Evolutionary conservation across 2,113 vertebrate genomes (phyloP), one percentile per base, ranked within the genome.

Genomic region (Melanocharis versteri): DNA sequence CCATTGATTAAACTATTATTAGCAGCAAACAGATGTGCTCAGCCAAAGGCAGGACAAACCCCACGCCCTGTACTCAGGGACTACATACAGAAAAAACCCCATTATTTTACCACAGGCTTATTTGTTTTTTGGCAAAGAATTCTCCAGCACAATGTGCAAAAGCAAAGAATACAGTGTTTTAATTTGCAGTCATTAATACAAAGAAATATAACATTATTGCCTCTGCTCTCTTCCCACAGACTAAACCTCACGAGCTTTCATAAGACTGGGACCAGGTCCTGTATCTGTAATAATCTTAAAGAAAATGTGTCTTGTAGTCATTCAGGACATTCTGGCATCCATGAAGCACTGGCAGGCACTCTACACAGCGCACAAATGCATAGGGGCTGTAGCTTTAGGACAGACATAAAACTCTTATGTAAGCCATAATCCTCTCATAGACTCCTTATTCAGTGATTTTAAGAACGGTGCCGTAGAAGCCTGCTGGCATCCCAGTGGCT

Each of bases 371-470:
- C 44, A 71, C 57, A 75, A n/a, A 94, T 2, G 6, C 65, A 75
- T 4, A 50, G 56, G 47, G 28, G 69, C 64, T 81, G 81, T 48
- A 77, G 92, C 92, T 90, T 77, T 78, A 69, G 93, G 69, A 39
- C 48, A 78, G 94, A 81, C 80, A 96, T 95, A 97, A 96, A 96
- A 94, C 90, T 79, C 84, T 96, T 91, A 89, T 3, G 42, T 93
- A 97, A 97, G 89, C 62, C 79, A 50, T 97, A 94, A 95, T 94
- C 94, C 93, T 94, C 92, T 96, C 96, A 64, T 94, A 69, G 81
- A 85, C 91, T 89, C 69, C 91, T 93, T 95, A 53, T 84, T 95
- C 73, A 87, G 72, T 91, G 91, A 70, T 93, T 85, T 86, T 53
- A 92, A 95, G 93, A 94, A 68, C 13, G 3, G 37, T 0, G 0